phyloP scores from a whole-genome alignment of 2,888 invertebrate genomes.

The Antheraea assamensis region DNA sequence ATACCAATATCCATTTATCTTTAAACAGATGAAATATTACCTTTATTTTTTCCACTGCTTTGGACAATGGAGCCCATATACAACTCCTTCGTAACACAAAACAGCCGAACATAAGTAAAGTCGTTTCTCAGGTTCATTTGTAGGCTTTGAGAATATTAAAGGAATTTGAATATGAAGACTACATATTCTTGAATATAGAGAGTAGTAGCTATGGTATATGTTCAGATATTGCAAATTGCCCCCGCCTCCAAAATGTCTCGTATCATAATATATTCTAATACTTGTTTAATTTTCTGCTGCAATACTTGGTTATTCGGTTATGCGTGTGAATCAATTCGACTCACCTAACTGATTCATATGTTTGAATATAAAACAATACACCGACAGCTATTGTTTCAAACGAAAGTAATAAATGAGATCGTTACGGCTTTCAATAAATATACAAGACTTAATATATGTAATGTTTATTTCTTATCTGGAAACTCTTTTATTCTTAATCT shows the following conservation, averaged over 20 bases:
- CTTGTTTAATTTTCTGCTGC: neutral
- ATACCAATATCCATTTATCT: too few relatives aligned
- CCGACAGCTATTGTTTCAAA: conserved; percentile 5
- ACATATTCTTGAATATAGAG: neutral
- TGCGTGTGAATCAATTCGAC: neutral
- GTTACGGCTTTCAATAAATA: conserved; percentile 10
- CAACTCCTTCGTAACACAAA: too few relatives aligned
- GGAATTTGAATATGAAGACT: too few relatives aligned
- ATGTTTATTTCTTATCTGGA: conserved; percentile 1
- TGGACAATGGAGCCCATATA: too few relatives aligned
- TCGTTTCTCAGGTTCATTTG: too few relatives aligned
- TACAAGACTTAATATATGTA: conserved; percentile 5
- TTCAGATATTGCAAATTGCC: neutral
- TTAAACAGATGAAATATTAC: too few relatives aligned
- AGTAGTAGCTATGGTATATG: neutral
- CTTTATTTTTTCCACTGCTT: too few relatives aligned
- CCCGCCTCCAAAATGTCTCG: too few relatives aligned
- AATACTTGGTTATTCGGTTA: neutral
- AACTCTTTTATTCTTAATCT: conserved; percentile 2
- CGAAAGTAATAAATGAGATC: conserved; percentile 7
- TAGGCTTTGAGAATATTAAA: too few relatives aligned
- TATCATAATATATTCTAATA: too few relatives aligned
- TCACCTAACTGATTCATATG: neutral
- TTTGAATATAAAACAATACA: conserved; percentile 1
- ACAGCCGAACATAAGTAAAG: too few relatives aligned